Conservation (phyloP, 2,113 vertebrate species). For the Trinectes maculatus region DNA sequence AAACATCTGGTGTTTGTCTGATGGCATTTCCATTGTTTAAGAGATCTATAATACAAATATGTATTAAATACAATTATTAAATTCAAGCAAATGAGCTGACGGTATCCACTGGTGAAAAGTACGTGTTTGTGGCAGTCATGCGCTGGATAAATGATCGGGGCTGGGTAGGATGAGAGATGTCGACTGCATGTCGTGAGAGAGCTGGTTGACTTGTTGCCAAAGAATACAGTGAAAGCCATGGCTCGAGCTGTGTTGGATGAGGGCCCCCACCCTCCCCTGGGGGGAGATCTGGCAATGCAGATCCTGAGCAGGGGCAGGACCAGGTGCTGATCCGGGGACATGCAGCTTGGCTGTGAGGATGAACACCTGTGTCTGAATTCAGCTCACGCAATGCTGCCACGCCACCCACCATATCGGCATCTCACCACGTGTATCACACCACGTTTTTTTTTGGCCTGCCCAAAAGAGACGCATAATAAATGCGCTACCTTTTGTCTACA, state of each 20-base stretch:
- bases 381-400: slow-evolving; percentile 28
- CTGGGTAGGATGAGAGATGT: not conserved
- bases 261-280: not conserved
- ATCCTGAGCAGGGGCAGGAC: slow-evolving; percentile 20
- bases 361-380: slow-evolving; percentile 58
- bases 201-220: slow-evolving; percentile 60
- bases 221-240: slow-evolving; percentile 40
- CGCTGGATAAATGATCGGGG: not conserved
- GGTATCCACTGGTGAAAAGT: not conserved
- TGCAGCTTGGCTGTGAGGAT: slow-evolving; percentile 30
- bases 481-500: too few species aligned
- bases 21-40: slow-evolving; percentile 1
- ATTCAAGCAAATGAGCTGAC: not conserved
- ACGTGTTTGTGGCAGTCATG: not conserved
- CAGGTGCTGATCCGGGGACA: slow-evolving; percentile 48
- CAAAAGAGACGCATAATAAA: too few species aligned
- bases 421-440: not conserved
- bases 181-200: slow-evolving; percentile 23
- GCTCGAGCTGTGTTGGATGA: slow-evolving; percentile 23
- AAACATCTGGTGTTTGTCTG: slow-evolving; percentile 42
- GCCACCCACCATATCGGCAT: slow-evolving; percentile 16
- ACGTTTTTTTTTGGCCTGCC: too few species aligned
- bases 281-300: too few species aligned
- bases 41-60: not conserved
- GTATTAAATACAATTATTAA: not conserved